Percentiles rank a stretch among this genome's conserved stretches.
These are phyloP conservation scores for Avahi laniger DNA, from an alignment of 2,797 vertebrate genomes.

Conservation along the genomic window DNA sequence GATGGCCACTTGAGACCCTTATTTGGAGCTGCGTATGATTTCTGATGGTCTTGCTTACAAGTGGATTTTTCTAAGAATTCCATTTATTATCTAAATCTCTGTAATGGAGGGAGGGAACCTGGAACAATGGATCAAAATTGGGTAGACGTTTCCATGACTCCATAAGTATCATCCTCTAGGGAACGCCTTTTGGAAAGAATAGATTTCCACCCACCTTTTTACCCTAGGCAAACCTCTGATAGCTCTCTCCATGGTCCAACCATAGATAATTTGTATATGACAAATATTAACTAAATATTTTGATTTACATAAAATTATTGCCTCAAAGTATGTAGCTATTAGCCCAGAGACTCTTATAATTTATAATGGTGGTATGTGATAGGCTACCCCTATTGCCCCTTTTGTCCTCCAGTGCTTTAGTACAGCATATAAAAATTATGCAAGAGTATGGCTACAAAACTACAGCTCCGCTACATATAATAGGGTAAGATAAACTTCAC, in stretches of 20 bases:
- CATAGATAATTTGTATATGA: not conserved
- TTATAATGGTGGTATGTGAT: not conserved
- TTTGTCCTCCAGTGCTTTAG: not conserved
- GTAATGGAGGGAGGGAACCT: not conserved
- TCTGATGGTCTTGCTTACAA: constrained; percentile 32
- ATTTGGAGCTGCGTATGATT: constrained; percentile 38
- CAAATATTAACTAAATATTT: not conserved
- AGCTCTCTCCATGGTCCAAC: not conserved
- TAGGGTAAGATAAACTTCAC: not conserved
- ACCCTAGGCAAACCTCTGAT: not conserved
- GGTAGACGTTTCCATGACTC: not conserved
- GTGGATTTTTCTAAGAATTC: constrained; percentile 50
- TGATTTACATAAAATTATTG: constrained; percentile 2
- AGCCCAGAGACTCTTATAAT: not conserved
- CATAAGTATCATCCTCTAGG: not conserved
- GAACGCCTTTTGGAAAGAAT: not conserved
- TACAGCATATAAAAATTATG: not conserved
- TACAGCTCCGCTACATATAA: not conserved
- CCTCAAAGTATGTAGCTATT: not conserved
- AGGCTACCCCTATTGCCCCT: not conserved
- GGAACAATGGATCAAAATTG: not conserved
- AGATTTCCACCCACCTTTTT: not conserved
- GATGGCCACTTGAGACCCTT: constrained; percentile 34
- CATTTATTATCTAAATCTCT: constrained; percentile 39
- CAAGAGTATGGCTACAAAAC: not conserved